Base-by-base conservation (phyloP, 2,113 vertebrate genomes). In the Larimichthys crocea region DNA sequence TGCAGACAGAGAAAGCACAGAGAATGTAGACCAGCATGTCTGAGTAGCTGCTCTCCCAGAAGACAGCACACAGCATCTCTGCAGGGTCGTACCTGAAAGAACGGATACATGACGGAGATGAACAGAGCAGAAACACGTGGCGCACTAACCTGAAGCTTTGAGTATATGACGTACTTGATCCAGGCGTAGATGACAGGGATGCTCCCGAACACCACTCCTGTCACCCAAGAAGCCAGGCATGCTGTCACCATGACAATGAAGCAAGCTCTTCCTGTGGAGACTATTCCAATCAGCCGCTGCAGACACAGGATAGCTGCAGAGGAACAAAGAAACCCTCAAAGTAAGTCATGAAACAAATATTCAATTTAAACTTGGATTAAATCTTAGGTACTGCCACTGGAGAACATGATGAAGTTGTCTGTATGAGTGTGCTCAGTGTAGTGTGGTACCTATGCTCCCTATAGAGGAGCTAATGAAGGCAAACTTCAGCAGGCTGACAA, bases 401-500 rank as follows among this genome's bases (percentile, higher is more conserved):
- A 48, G 10, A 76, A 29, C 12, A 17, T 57, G 17, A 19, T 56
- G n/a, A 20, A 10, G n/a, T 16, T 10, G 20, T 77, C 2, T 70
- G 10, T 42, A 10, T 56, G 3, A 20, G 35, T 68, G 55, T 66
- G 52, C n/a, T 26, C 16, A 5, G 24, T 17, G 16, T 26, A 22
- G 17, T 52, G 14, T 22, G 14, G 29, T 89, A 95, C 95, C 94
- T 79, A 95, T 72, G 74, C 94, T 95, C 52, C 95, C 94, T 15
- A 95, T 89, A 8, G 95, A 95, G 12, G 95, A 95, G 42, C 89
- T 92, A 79, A 95, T 93, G 84, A 95, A 95, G 68, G 94, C 87
- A 60, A 95, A 95, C 83, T 95, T 95, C n/a, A 95, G 90, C 85
- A 95, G 84, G 80, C 93, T 94, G 88, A 95, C 94, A 1, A 93